Percentiles rank a stretch among this genome's conserved stretches.
phyloP scores from a whole-genome alignment of 1,140 invertebrate genomes.

The Spodoptera frugiperda region DNA sequence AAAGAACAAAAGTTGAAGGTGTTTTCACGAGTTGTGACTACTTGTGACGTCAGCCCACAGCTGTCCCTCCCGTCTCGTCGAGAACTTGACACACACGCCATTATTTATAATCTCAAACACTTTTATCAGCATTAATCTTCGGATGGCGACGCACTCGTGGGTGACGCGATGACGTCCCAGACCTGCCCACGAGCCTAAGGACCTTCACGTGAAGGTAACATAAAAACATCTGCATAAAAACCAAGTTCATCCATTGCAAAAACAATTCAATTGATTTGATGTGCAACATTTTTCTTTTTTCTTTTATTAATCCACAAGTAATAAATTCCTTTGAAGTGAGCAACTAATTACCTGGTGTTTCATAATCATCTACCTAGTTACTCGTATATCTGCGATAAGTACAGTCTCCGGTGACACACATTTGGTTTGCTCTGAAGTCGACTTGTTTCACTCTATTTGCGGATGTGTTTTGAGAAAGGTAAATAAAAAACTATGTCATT shows the following conservation, averaged over 20 bases:
- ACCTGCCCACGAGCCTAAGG: constrained; percentile 14
- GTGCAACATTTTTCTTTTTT: not conserved
- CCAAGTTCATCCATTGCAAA: constrained; percentile 32
- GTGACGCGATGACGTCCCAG: constrained; percentile 39
- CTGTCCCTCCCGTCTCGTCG: constrained; percentile 54
- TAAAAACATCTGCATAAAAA: constrained; percentile 43
- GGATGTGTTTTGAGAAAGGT: constrained; percentile 14
- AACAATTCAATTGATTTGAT: constrained; percentile 25
- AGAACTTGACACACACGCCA: constrained; percentile 48
- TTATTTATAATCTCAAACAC: constrained; percentile 55
- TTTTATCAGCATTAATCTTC: constrained; percentile 57
- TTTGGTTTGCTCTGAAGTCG: not conserved
- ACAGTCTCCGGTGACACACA: not conserved
- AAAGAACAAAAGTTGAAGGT: constrained; percentile 50
- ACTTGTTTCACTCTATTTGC: constrained; percentile 6
- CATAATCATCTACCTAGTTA: not conserved
- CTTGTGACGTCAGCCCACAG: constrained; percentile 58
- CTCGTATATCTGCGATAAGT: not conserved
- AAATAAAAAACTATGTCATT: constrained; percentile 29
- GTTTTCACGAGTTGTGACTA: constrained; percentile 58
- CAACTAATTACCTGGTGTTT: not conserved
- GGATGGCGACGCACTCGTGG: constrained; percentile 25
- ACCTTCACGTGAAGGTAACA: constrained; percentile 48
- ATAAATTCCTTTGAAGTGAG: not conserved
- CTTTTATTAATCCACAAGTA: not conserved